Evolutionary conservation across 2,113 vertebrate genomes (phyloP).

Genomic region (Rafetus swinhoei): DNA sequence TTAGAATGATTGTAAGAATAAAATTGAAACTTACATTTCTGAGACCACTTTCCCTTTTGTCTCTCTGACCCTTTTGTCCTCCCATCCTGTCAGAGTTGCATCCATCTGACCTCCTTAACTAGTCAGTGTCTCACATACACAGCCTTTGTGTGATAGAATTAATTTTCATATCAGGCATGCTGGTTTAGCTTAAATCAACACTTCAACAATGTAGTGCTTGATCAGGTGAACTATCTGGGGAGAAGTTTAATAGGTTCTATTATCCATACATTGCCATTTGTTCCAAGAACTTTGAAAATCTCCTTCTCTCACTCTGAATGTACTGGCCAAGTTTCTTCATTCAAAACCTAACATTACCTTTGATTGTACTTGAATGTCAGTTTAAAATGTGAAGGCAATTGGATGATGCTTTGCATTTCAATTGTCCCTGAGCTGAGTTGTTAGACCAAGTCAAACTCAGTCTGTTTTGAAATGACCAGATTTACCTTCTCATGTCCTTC

Average conservation of each 20-base stretch:
- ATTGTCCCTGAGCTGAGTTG: background rate
- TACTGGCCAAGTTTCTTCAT: background rate
- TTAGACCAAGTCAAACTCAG: background rate
- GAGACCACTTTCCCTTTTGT: background rate
- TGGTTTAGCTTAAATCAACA: background rate
- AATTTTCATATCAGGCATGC: accelerated
- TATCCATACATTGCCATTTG: accelerated
- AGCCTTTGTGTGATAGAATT: accelerated
- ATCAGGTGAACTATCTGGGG: background rate
- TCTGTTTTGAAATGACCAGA: background rate
- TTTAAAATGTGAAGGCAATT: background rate
- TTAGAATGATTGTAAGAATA: background rate
- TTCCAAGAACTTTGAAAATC: accelerated
- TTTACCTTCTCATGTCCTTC: accelerated
- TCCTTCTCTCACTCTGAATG: accelerated
- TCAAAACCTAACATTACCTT: accelerated
- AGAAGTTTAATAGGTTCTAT: background rate
- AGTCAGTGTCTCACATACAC: background rate
- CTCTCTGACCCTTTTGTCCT: background rate
- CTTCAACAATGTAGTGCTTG: background rate
- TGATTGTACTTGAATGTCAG: accelerated
- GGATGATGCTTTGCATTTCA: background rate
- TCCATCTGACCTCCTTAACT: background rate
- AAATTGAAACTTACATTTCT: background rate
- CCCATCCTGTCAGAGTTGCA: background rate